Evolutionary conservation across 2,797 vertebrate genomes (phyloP), one percentile per base, ranked within the genome.

Genomic region (Pyrocephalus nanus): DNA sequence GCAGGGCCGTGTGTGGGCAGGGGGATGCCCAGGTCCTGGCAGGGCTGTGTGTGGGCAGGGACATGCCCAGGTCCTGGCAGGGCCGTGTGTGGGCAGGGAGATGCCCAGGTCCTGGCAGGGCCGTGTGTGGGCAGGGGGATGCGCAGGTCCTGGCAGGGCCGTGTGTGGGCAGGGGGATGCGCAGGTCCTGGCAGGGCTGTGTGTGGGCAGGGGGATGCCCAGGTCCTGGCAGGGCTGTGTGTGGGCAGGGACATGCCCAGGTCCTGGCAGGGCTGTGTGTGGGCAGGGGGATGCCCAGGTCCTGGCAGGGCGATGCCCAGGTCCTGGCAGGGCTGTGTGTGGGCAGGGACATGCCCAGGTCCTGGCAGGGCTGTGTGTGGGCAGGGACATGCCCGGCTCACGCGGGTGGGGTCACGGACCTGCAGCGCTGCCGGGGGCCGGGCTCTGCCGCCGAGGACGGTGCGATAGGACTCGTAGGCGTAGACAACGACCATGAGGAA

Each of bases 401-500:
- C 43, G 43, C 32, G 50, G 57, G 66, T 11, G 3, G 20, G 47
- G 36, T 3, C 32, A 38, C 90, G 87, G 70, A 98, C 98, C 98
- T 97, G 97, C 65, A 96, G 96, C 23, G 89, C 91, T 23, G 96
- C 96, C 27, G 38, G 19, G 15, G 88, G 82, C 36, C 88, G 86
- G 23, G 96, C 94, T 91, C 98, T 97, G 97, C 98, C 98, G 30
- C 98, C 98, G 18, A 91, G 94, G 20, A 97, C 66, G 0, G 92
- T 51, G 12, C 93, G 93, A 66, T 96, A 97, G 6, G 98, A 98
- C 94, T 98, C 98, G 72, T 96, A 98, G 1, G 98, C 98, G 1
- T 99, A 99, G 95, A 98, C 95, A 7, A 97, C 81, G 48, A 98
- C 95, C 95, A 99, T 97, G 93, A 98, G 97, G 75, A 98, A 98